Base-by-base conservation (phyloP, 2,888 invertebrate genomes). In the Caenorhabditis afra region DNA sequence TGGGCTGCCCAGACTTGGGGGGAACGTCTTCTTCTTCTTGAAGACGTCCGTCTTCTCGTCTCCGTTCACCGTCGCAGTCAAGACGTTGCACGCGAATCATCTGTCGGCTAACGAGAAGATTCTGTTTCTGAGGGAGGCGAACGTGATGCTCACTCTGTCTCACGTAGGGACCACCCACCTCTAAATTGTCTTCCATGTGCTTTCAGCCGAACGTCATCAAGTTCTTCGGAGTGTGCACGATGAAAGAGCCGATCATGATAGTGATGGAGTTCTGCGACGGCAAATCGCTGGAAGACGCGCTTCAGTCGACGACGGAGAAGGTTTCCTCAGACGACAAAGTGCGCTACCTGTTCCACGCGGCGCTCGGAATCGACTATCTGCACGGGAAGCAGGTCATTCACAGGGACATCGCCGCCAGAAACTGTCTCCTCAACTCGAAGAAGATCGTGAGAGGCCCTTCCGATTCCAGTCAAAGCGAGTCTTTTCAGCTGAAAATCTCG, bases 121-220 rank as follows among this genome's bases (percentile, higher is more conserved):
- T 83, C 96, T 97, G 91, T 97, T 98, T 92, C 92, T 98, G 65
- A 97, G 97, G 91, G 97, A 98, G 91, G 97, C 97, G 0, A 95
- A 95, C 11, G 96, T 96, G 83, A 97, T 98, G 97, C 96, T 97
- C 20, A 61, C 74, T 11, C 18, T 66, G 45, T n/a, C 74, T 14
- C 74, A 74, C 44, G 65, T 74, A 16, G 29, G 29, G 29, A 58
- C 14, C 29, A 35, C 18, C 16, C 12, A 29, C 44, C n/a, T 11
- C 7, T 12, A 10, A 18, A 44, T 39, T 14, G 41, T 18, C 12
- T 16, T 2, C 29, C 20, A 1, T 1, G 11, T 1, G 12, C 12
- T 47, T 62, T 53, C 75, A 81, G 70, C 73, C 76, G 75, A 95
- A 96, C 90, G 96, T 98, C 86, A 96, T 97, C 5, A 93, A 96